Evolutionary conservation across 2,797 vertebrate species (phyloP).

Genomic region (Taenioides sp.): DNA sequence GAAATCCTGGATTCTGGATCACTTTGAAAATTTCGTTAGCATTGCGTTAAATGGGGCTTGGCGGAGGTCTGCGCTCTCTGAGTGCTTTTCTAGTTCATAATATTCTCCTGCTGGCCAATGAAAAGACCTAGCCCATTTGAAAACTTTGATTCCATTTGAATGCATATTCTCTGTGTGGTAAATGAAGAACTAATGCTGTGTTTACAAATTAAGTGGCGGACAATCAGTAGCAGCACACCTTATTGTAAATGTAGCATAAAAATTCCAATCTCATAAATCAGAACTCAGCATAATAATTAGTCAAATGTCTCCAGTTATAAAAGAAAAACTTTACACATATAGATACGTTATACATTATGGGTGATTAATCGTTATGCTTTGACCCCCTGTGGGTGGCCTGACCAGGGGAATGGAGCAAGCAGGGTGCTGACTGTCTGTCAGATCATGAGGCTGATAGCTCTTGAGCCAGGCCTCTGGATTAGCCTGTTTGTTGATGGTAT

Average conservation of each 20-base stretch:
- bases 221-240: not conserved
- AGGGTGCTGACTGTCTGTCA: conserved; percentile 17
- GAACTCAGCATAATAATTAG: not conserved
- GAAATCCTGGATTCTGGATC: too few species aligned
- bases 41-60: too few species aligned
- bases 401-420: conserved; percentile 33
- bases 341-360: conserved; percentile 18
- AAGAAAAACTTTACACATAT: conserved; percentile 12
- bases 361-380: conserved; percentile 36
- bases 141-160: not conserved
- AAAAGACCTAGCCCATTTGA: not conserved
- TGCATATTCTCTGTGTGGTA: not conserved
- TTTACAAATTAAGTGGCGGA: not conserved
- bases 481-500: conserved; percentile 39
- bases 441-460: conserved; percentile 14
- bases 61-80: too few species aligned
- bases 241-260: not conserved
- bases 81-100: too few species aligned
- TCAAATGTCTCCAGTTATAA: not conserved
- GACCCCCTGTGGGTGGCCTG: conserved; percentile 61
- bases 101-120: not conserved
- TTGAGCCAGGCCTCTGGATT: conserved; percentile 20
- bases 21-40: too few species aligned
- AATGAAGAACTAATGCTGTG: not conserved
- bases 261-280: not conserved